Percentiles rank a stretch among this genome's conserved stretches.
Evolutionary conservation across 2,113 vertebrate species (phyloP).

Genomic region (Cyprinodon variegatus): DNA sequence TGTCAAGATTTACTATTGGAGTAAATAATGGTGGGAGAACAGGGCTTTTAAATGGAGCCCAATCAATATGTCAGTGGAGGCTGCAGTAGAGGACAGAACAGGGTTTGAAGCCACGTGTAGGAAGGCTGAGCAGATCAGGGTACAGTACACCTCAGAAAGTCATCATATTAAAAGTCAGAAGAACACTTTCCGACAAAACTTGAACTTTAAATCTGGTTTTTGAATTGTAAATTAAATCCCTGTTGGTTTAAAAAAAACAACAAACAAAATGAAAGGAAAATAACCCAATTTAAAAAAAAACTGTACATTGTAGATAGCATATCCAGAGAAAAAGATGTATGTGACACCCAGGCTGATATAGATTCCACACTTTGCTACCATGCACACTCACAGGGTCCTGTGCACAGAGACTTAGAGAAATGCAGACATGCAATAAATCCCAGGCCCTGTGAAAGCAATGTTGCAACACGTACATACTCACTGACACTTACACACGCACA

Average conservation of each 20-base stretch:
- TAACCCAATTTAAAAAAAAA: conserved; percentile 9
- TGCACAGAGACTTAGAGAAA: conserved; percentile 64
- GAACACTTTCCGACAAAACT: conserved; percentile 28
- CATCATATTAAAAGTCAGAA: conserved; percentile 24
- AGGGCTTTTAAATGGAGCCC: conserved; percentile 79
- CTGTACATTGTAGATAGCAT: conserved; percentile 17
- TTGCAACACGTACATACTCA: conserved; percentile 18
- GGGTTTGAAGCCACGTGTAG: conserved; percentile 59
- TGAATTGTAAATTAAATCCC: conserved; percentile 8
- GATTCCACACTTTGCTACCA: conserved; percentile 52
- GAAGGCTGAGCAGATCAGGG: conserved; percentile 26
- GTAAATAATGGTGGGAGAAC: conserved; percentile 82
- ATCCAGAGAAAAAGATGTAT: conserved; percentile 6
- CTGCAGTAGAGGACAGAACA: conserved; percentile 67
- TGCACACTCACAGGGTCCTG: conserved; percentile 31
- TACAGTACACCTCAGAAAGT: conserved; percentile 30
- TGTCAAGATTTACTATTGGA: conserved; percentile 84
- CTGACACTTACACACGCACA: conserved; percentile 25
- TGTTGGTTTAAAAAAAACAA: background rate
- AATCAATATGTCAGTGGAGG: conserved; percentile 80
- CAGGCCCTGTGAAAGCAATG: conserved; percentile 55
- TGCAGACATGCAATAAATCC: conserved; percentile 74
- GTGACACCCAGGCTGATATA: conserved; percentile 28
- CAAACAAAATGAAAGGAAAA: conserved; percentile 8
- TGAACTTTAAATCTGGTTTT: conserved; percentile 4